Evolutionary conservation across 1,140 invertebrate genomes (phyloP).

Genomic region (Bombus terrestris): DNA sequence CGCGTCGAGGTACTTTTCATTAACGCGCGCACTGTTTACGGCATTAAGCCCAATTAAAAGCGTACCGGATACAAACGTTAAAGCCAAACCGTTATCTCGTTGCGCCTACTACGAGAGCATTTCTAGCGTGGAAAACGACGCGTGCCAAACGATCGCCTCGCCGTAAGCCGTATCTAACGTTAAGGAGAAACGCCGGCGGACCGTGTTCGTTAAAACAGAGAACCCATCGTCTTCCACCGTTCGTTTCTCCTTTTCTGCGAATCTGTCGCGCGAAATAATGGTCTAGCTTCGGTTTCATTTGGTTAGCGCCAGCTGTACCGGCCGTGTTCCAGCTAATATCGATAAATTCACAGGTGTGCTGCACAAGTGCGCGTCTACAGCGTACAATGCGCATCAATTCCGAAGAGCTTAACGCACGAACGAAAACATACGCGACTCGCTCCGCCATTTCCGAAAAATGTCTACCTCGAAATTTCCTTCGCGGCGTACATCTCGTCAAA

Average conservation of each 20-base stretch:
- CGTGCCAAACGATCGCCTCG: constrained; percentile 4
- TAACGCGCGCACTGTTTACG: constrained; percentile 75
- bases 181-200: neutral
- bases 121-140: constrained; percentile 16
- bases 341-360: constrained; percentile 66
- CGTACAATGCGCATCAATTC: constrained; percentile 52
- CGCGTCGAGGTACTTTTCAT: constrained; percentile 78
- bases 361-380: constrained; percentile 56
- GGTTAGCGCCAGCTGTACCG: constrained; percentile 64
- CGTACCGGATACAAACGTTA: constrained; percentile 71
- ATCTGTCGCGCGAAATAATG: constrained; percentile 54
- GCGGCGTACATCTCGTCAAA: neutral
- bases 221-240: neutral
- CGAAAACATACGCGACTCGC: constrained; percentile 31
- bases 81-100: constrained; percentile 74
- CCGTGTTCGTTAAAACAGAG: neutral
- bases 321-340: constrained; percentile 62
- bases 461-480: neutral
- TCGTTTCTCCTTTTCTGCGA: constrained; percentile 38
- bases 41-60: constrained; percentile 81
- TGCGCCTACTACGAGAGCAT: constrained; percentile 37
- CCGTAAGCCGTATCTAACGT: neutral
- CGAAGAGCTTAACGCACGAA: constrained; percentile 51
- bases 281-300: constrained; percentile 49
- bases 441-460: neutral